Conservation (phyloP, 2,888 invertebrate genomes). For the Dusona sp. region DNA sequence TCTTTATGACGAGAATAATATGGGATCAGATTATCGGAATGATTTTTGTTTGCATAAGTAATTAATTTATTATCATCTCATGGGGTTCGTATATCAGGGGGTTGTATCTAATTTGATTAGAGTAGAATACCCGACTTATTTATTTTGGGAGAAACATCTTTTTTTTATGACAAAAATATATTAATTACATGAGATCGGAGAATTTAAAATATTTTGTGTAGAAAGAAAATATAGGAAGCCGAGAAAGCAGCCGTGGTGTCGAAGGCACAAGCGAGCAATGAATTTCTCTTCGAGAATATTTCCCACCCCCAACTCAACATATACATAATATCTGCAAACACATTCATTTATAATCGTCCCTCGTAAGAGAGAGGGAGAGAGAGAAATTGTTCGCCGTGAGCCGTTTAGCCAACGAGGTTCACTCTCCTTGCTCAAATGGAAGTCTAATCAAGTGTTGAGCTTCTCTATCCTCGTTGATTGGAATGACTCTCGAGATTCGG, state of each 20-base stretch:
- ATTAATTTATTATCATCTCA: too few relatives aligned
- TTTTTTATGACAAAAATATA: not conserved
- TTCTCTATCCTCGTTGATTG: slow-evolving; percentile 70
- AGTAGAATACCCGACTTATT: not conserved
- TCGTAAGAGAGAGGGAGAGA: not conserved
- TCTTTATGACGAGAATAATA: not conserved
- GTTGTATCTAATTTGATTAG: not conserved
- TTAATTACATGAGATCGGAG: not conserved
- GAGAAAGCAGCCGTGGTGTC: slow-evolving; percentile 31
- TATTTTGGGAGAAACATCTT: not conserved
- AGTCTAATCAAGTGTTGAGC: slow-evolving; percentile 72
- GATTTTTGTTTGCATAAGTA: not conserved
- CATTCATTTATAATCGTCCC: slow-evolving; percentile 10
- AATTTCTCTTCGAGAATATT: slow-evolving; percentile 48
- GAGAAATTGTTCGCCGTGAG: slow-evolving; percentile 28
- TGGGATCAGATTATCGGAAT: not conserved
- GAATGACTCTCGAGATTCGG: slow-evolving; percentile 71
- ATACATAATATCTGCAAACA: slow-evolving; percentile 26
- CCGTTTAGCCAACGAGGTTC: slow-evolving; percentile 59
- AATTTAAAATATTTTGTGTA: slow-evolving; percentile 57
- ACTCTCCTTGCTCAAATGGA: slow-evolving; percentile 67
- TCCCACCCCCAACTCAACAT: not conserved
- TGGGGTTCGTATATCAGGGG: not conserved
- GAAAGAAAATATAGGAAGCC: not conserved
- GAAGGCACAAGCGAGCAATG: slow-evolving; percentile 40